These are phyloP conservation scores for Eupithecia subumbrata DNA, from an alignment of 2,888 invertebrate genomes.

Conservation along the genomic window DNA sequence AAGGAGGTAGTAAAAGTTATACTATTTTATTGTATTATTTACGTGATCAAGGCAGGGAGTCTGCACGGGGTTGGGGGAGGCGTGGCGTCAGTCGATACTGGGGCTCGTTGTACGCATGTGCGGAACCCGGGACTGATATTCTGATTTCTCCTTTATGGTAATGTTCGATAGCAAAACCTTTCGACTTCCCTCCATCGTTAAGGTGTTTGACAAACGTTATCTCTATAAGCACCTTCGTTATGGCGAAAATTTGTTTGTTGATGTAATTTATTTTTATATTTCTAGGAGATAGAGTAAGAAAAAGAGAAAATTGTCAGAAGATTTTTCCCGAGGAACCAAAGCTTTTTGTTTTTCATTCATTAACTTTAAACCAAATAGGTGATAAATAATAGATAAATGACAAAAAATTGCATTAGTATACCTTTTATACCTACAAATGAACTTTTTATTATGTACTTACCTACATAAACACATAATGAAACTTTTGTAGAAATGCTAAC, in stretches of 20 bases:
- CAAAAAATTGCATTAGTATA: no score
- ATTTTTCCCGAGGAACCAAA: background rate
- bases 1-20: constrained; percentile 65
- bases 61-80: constrained; percentile 61
- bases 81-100: constrained; percentile 66
- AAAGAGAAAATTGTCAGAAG: background rate
- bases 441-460: background rate
- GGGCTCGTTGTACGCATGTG: constrained; percentile 71
- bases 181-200: constrained; percentile 54
- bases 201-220: constrained; percentile 54
- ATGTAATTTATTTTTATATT: constrained; percentile 5
- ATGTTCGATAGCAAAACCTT: constrained; percentile 71
- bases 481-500: background rate
- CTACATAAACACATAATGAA: background rate
- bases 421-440: background rate
- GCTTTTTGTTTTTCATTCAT: no score
- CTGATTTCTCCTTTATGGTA: constrained; percentile 78
- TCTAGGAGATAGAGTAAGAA: background rate
- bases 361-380: no score
- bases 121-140: constrained; percentile 71
- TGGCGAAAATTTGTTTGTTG: constrained; percentile 22
- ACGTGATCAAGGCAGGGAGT: constrained; percentile 64
- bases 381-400: no score
- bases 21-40: constrained; percentile 81
- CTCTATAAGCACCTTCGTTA: constrained; percentile 35